Evolutionary conservation across 2,888 invertebrate species (phyloP).

Genomic region (Hesperia comma): DNA sequence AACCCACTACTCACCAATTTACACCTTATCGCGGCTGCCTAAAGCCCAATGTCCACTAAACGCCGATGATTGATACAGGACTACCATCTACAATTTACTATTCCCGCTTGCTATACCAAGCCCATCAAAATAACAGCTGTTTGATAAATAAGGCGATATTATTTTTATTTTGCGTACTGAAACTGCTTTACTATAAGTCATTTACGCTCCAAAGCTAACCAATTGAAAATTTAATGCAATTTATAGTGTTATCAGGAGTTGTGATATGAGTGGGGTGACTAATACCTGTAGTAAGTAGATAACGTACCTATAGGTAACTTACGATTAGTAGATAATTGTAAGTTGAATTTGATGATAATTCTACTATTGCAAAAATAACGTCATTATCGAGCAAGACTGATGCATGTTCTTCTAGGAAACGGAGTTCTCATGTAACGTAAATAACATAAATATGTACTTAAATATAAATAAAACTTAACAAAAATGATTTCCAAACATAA

Average conservation of each 20-base stretch:
- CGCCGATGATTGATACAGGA: conserved; percentile 50
- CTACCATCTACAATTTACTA: conserved; percentile 51
- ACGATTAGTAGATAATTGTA: too few relatives aligned
- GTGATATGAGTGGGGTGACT: neutral
- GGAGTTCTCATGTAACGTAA: too few relatives aligned
- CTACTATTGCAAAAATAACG: too few relatives aligned
- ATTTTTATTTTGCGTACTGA: neutral
- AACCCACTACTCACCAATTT: conserved; percentile 47
- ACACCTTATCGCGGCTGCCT: conserved; percentile 47
- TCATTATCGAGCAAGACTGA: too few relatives aligned
- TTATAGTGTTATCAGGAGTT: neutral
- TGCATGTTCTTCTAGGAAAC: too few relatives aligned
- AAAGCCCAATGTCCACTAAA: conserved; percentile 47
- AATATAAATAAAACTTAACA: too few relatives aligned
- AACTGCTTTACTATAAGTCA: neutral
- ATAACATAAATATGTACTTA: too few relatives aligned
- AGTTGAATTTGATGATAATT: too few relatives aligned
- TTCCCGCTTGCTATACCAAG: conserved; percentile 14
- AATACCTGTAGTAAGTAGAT: too few relatives aligned
- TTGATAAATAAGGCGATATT: neutral
- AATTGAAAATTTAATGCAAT: conserved; percentile 6
- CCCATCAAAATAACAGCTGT: conserved; percentile 2
- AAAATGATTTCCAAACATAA: too few relatives aligned
- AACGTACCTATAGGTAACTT: too few relatives aligned
- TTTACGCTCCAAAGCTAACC: neutral